A percentile compares a stretch with the other conserved stretches of the same genome.
Evolutionary conservation across 1,140 invertebrate genomes (phyloP).

Genomic region (Megalonaias nervosa): DNA sequence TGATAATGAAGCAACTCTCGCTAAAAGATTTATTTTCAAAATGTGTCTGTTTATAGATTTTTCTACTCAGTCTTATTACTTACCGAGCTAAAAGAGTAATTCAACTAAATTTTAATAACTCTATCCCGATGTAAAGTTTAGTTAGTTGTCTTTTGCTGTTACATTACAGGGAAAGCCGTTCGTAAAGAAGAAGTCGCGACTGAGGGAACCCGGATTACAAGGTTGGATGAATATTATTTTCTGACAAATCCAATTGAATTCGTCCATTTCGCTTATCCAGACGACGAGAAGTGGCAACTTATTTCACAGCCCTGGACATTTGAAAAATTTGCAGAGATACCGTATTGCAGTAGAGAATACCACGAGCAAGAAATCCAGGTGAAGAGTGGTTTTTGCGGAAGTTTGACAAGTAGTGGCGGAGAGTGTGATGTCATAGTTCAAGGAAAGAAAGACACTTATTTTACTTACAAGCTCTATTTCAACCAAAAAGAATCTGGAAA

Average conservation of each 20-base stretch:
- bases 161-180: conserved; percentile 16
- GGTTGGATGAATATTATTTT: conserved; percentile 57
- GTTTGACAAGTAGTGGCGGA: background rate
- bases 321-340: conserved; percentile 33
- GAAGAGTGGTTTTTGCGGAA: conserved; percentile 24
- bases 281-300: conserved; percentile 55
- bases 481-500: conserved; percentile 22
- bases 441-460: background rate
- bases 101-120: too few relatives aligned
- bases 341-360: conserved; percentile 16
- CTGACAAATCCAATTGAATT: conserved; percentile 56
- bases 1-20: too few relatives aligned
- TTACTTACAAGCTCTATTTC: conserved; percentile 20
- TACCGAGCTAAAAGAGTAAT: too few relatives aligned
- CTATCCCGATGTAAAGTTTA: too few relatives aligned
- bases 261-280: conserved; percentile 45
- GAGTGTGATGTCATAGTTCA: too few relatives aligned
- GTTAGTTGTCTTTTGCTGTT: too few relatives aligned
- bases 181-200: conserved; percentile 32
- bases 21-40: too few relatives aligned
- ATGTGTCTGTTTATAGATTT: too few relatives aligned
- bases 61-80: too few relatives aligned
- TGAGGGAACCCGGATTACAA: conserved; percentile 1
- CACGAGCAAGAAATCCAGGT: conserved; percentile 24
- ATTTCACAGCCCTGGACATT: conserved; percentile 40